Conservation (phyloP, 2,113 vertebrate species). For the human (Homo sapiens) region GRCh38 chr16:878501-879000, state of each 20-base stretch:
- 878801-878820: neutral
- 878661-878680: too few relatives aligned
- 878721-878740: too few relatives aligned
- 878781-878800: neutral
- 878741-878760: too few relatives aligned
- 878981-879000: neutral
- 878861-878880: neutral
- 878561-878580: neutral
- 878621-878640: too few relatives aligned
- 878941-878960: neutral
- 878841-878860: neutral
- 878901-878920: neutral
- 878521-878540: accelerated
- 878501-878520: accelerated
- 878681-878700: too few relatives aligned
- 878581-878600: accelerated
- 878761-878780: too few relatives aligned
- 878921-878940: neutral
- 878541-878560: neutral
- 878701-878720: too few relatives aligned
- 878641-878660: too few relatives aligned
- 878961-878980: accelerated
- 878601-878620: too few relatives aligned
- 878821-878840: neutral
- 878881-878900: neutral